Conservation (phyloP, 1,140 invertebrate species). For the Pinna nobilis region DNA sequence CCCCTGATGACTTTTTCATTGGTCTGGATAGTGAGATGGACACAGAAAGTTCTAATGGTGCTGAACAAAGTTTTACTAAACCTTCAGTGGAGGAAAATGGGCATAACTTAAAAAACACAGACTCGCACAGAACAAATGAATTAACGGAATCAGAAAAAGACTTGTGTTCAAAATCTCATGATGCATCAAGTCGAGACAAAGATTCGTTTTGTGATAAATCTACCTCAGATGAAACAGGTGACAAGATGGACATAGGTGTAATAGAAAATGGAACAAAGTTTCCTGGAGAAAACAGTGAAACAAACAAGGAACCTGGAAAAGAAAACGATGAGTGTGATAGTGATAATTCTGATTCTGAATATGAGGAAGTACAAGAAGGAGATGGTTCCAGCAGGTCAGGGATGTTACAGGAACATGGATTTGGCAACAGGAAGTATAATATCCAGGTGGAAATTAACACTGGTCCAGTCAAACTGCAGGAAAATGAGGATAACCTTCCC, state of each 20-base stretch:
- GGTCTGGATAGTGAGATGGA: too few relatives aligned
- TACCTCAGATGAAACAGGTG: background rate
- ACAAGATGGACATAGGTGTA: background rate
- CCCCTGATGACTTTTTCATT: constrained; percentile 67
- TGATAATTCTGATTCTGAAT: constrained; percentile 35
- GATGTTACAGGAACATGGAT: constrained; percentile 56
- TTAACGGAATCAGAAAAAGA: too few relatives aligned
- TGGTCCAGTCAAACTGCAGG: constrained; percentile 48
- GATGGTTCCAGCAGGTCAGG: too few relatives aligned
- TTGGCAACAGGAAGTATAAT: constrained; percentile 51
- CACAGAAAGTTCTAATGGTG: constrained; percentile 20
- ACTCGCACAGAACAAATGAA: too few relatives aligned
- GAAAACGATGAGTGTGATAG: constrained; percentile 1
- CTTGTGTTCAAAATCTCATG: too few relatives aligned
- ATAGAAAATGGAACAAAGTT: background rate
- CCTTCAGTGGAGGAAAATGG: background rate
- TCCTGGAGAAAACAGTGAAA: constrained; percentile 1
- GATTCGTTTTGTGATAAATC: too few relatives aligned
- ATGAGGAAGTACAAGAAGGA: constrained; percentile 8
- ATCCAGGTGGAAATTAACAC: constrained; percentile 58
- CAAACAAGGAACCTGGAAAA: background rate
- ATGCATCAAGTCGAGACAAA: too few relatives aligned
- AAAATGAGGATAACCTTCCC: constrained; percentile 67
- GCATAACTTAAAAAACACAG: too few relatives aligned
- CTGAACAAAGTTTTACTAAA: background rate